A percentile compares a stretch with the other conserved stretches of the same genome.
These are phyloP conservation scores for Phyllostomus discolor DNA, from an alignment of 2,113 vertebrate genomes.

Conservation along the genomic window DNA sequence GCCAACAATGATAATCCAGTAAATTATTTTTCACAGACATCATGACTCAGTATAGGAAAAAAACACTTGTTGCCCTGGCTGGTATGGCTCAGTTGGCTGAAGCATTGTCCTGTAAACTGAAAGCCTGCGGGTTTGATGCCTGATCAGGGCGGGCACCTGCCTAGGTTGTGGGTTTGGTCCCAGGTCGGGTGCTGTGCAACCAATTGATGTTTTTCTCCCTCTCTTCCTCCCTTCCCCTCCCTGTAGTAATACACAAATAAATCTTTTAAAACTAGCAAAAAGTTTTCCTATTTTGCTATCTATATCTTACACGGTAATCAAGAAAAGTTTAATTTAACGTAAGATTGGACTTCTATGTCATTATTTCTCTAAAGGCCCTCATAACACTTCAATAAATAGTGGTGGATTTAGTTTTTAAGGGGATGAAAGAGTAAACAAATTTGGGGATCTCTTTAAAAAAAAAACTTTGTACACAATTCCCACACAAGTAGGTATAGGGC, in stretches of 20 bases:
- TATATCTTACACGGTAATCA: background rate
- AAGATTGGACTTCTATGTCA: background rate
- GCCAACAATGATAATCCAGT: slow-evolving; percentile 20
- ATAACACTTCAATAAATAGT: background rate
- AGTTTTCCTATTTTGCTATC: background rate
- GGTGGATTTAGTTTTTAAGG: background rate
- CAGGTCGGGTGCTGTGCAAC: too few species aligned
- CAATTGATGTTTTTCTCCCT: too few species aligned
- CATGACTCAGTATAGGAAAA: slow-evolving; percentile 29
- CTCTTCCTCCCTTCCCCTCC: too few species aligned
- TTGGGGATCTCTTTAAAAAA: background rate
- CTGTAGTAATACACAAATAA: too few species aligned
- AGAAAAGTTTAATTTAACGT: background rate
- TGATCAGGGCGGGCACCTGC: too few species aligned
- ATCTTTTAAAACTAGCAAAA: background rate
- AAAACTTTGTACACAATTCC: background rate
- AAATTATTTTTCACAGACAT: slow-evolving; percentile 42
- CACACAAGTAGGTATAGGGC: background rate
- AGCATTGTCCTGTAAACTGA: too few species aligned
- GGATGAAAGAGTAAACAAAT: background rate
- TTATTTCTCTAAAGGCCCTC: background rate
- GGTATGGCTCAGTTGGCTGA: too few species aligned
- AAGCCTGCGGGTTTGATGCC: too few species aligned
- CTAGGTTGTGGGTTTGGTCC: too few species aligned
- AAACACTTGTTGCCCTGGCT: too few species aligned